Base-by-base conservation (phyloP, 2,888 invertebrate genomes). In the Caenorhabditis angaria region DNA sequence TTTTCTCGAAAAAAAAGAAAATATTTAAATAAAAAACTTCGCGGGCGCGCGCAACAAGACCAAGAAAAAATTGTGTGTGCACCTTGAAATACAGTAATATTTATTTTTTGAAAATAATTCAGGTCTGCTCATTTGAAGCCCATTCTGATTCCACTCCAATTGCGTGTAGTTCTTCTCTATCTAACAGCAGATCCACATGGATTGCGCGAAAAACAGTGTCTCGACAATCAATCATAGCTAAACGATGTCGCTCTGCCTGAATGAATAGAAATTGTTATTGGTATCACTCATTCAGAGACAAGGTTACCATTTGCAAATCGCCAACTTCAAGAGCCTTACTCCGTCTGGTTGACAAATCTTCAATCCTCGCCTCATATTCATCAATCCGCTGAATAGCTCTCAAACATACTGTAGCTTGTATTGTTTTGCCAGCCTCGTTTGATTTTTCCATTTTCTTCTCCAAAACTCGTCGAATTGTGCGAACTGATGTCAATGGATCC, bases 161-260 rank as follows among this genome's bases (percentile, higher is more conserved):
- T 12, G 79, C 65, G 24, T 70, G 60, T 12, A 78, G 66, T 70
- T 83, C 82, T 18, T 64, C 65, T 32, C 76, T 56, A 53, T 77
- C 76, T 55, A 84, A 65, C 12, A 84, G 67, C 1, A 84, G 58
- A 61, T 84, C 84, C 32, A 83, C 66, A 54, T 84, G 84, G 14
- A 80, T 72, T 1, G 78, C 73, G 2, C 84, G 76, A 57, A 84
- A 77, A n/a, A 77, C 83, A 0, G 83, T 84, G 51, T 84, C 83
- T 20, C 84, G 66, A 32, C 82, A 82, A 60, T 84, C 84, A 6
- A 70, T 74, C 80, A 82, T 78, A 4, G 82, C 76, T 20, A 82
- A 65, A 27, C 72, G 69, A 25, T 79, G 72, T 55, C 81, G 71
- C 65, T 83, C 80, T 0, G 83, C 84, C 82, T 82, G 61, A 28